phyloP scores from a whole-genome alignment of 2,888 invertebrate species.

The Chymomyza procnemis region DNA sequence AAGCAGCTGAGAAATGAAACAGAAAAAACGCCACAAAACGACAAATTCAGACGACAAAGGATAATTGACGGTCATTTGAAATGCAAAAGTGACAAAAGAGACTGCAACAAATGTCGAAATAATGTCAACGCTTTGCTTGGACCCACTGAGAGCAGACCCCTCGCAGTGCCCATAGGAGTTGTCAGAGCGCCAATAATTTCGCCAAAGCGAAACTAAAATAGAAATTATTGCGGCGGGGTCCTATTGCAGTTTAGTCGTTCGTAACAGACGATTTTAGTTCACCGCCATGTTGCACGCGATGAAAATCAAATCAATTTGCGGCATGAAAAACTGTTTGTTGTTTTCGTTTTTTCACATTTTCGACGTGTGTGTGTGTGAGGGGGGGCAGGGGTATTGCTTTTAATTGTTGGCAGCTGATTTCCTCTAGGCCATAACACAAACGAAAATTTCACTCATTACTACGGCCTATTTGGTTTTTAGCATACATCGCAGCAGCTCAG shows the following conservation, averaged over 20 bases:
- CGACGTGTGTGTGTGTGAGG: constrained; percentile 3
- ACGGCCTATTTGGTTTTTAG: constrained; percentile 31
- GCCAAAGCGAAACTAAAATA: constrained; percentile 44
- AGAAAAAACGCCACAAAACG: not conserved
- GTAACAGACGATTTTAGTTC: not conserved
- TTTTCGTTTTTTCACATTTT: constrained; percentile 61
- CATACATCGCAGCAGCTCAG: not conserved
- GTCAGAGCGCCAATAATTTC: constrained; percentile 60
- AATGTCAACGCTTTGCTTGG: constrained; percentile 55
- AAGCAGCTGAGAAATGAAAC: no score
- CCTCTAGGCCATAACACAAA: not conserved
- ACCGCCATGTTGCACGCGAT: constrained; percentile 51
- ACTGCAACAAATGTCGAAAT: constrained; percentile 63
- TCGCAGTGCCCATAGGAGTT: constrained; percentile 9
- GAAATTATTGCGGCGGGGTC: constrained; percentile 18
- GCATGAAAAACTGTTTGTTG: constrained; percentile 50
- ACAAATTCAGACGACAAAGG: constrained; percentile 62
- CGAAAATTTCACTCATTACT: constrained; percentile 55
- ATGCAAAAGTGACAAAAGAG: constrained; percentile 51
- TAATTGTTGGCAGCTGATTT: constrained; percentile 17
- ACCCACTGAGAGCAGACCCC: not conserved
- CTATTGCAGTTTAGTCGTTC: constrained; percentile 25
- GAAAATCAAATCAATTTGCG: constrained; percentile 54
- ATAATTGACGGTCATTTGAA: constrained; percentile 75
- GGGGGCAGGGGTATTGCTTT: not conserved